Evolutionary conservation across 2,888 invertebrate genomes (phyloP).

Genomic region (Drosophila paramelanica): DNA sequence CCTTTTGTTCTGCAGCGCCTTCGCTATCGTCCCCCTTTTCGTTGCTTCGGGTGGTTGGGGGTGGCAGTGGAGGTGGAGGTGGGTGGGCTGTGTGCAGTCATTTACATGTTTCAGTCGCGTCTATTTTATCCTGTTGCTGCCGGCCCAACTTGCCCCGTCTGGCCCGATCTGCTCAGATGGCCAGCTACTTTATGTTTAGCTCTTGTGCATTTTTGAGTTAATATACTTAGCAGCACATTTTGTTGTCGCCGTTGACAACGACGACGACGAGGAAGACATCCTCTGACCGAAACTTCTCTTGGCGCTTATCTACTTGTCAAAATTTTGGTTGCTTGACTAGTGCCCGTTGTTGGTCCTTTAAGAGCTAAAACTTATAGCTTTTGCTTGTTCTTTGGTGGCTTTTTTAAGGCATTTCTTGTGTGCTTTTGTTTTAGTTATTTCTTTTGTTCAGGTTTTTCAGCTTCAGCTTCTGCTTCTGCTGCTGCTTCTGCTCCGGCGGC

Average conservation of each 20-base stretch:
- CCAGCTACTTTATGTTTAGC: constrained; percentile 59
- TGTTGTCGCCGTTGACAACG: constrained; percentile 58
- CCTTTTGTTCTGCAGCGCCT: constrained; percentile 50
- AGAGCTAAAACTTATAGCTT: constrained; percentile 68
- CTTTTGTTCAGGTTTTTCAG: constrained; percentile 42
- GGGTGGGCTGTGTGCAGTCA: constrained; percentile 51
- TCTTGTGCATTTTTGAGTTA: constrained; percentile 75
- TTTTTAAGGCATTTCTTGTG: constrained; percentile 52
- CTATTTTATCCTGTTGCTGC: constrained; percentile 33
- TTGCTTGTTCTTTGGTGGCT: constrained; percentile 45
- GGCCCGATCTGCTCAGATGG: constrained; percentile 41
- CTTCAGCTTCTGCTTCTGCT: constrained; percentile 9
- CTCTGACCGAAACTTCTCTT: constrained; percentile 36
- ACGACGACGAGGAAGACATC: constrained; percentile 30
- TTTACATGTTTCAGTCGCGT: constrained; percentile 69
- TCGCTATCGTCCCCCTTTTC: not conserved
- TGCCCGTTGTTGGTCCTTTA: constrained; percentile 42
- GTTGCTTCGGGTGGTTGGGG: not conserved
- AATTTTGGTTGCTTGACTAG: constrained; percentile 44
- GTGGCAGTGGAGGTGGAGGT: not conserved
- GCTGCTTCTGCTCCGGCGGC: constrained; percentile 27
- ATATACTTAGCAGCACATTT: constrained; percentile 75
- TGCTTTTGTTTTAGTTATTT: constrained; percentile 55
- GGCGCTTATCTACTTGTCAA: constrained; percentile 69
- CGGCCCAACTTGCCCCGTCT: not conserved